A percentile compares a stretch with the other conserved stretches of the same genome.
Conservation (phyloP, 1,140 invertebrate species). For the Eciton burchellii region DNA sequence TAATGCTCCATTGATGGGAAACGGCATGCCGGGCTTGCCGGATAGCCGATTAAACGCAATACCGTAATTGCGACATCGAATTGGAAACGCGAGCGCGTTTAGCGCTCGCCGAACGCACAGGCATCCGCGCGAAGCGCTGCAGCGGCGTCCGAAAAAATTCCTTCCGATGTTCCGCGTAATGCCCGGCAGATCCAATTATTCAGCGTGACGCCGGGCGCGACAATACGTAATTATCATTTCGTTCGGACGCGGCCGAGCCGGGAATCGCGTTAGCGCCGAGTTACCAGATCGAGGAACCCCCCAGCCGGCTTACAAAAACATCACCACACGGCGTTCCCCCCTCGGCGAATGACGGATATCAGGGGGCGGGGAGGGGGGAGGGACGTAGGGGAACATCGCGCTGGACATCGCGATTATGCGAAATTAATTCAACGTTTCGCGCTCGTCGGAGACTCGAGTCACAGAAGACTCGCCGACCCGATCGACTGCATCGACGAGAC, state of each 20-base stretch:
- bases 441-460: neutral
- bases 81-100: slow-evolving; percentile 38
- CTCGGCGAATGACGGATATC: neutral
- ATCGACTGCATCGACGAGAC: neutral
- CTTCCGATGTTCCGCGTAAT: slow-evolving; percentile 48
- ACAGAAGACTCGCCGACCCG: neutral
- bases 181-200: slow-evolving; percentile 51
- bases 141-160: slow-evolving; percentile 21
- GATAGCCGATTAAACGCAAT: slow-evolving; percentile 58
- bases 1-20: slow-evolving; percentile 59
- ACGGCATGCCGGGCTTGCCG: slow-evolving; percentile 25
- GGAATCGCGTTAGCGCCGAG: slow-evolving; percentile 36
- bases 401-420: neutral
- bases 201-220: slow-evolving; percentile 37
- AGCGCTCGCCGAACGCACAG: slow-evolving; percentile 21
- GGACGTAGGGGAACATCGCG: neutral
- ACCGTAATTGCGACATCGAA: slow-evolving; percentile 52
- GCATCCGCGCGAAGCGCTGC: slow-evolving; percentile 40
- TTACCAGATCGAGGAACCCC: slow-evolving; percentile 18
- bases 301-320: slow-evolving; percentile 38
- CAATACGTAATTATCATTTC: slow-evolving; percentile 55
- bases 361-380: too few species aligned
- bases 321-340: slow-evolving; percentile 16
- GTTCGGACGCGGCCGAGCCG: slow-evolving; percentile 36
- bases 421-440: slow-evolving; percentile 14